These are phyloP conservation scores for Climacteris rufus DNA, from an alignment of 2,113 vertebrate genomes.

Conservation along the genomic window DNA sequence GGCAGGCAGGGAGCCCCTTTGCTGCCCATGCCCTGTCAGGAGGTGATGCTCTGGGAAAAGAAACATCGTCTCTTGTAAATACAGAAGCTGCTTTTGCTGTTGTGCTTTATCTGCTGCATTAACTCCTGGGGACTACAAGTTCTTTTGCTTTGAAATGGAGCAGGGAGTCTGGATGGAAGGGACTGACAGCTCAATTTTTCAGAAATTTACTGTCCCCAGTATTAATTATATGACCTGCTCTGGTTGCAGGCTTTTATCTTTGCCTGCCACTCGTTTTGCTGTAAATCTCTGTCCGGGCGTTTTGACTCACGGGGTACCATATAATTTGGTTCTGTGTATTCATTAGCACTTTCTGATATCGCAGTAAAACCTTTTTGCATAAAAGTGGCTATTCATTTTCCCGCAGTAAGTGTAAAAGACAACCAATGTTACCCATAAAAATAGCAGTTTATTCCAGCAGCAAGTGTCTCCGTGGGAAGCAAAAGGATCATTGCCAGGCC, in stretches of 20 bases:
- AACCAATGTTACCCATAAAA: background rate
- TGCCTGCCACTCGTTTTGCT: background rate
- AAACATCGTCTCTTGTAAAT: accelerated
- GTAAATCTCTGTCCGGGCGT: background rate
- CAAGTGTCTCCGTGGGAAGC: background rate
- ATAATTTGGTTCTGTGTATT: background rate
- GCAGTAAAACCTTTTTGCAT: constrained; percentile 1
- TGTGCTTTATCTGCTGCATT: background rate
- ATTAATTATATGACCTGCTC: background rate
- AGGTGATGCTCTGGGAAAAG: background rate
- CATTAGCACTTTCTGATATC: constrained; percentile 3
- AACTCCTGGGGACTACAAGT: background rate
- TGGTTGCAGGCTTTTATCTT: constrained; percentile 20
- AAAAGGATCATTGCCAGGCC: background rate
- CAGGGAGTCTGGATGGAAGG: background rate
- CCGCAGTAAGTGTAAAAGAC: background rate
- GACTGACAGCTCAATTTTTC: constrained; percentile 28
- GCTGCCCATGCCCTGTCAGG: background rate
- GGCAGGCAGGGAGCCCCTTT: background rate
- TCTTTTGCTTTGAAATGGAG: background rate
- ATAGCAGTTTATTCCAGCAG: background rate
- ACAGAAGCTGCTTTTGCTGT: background rate
- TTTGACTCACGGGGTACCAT: background rate
- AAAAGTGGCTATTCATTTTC: constrained; percentile 45
- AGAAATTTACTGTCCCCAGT: background rate